Evolutionary conservation across 2,888 invertebrate species (phyloP), one percentile per base, ranked within the genome.

Genomic region (Brachypalpus laphriformis): DNA sequence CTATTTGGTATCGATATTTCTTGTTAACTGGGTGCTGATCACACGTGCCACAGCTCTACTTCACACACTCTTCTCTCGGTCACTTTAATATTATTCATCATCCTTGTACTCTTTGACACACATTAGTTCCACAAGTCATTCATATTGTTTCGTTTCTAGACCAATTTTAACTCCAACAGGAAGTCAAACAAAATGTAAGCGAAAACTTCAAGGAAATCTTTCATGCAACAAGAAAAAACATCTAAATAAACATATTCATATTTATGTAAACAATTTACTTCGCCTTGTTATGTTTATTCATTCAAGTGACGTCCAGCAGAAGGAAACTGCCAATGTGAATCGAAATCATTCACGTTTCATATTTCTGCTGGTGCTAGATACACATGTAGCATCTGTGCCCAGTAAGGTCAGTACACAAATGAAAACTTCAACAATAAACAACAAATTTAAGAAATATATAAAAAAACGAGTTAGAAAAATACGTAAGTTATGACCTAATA

Each of bases 191-290:
- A 49, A 49, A n/a, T 18, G 65, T 65, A 65, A 65, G 22, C 65
- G 51, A 65, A 49, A 37, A 28, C 7, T 25, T 25, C 31, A 31
- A 47, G 18, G 65, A 31, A 34, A 20, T 18, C 49, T 49, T 34
- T 49, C 51, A n/a, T 31, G 18, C 51, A 40, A 31, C 14, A 42
- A 25, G 7, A 61, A 45, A 1, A 28, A 45, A 56, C 31, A 45
- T 70, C 40, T 56, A 70, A 70, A 70, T 42, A 70, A 70, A 70
- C 56, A 56, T 18, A 42, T n/a, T 28, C 7, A 6, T 56, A 20
- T 34, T 45, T 9, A 18, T 4, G 42, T 45, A 70, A 56, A 70
- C 56, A 70, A 45, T 45, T 70, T 56, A 68, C 25, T 54, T 40
- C 18, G 16, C 16, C 16, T 25, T 20, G 11, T 42, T 45, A 18